Evolutionary conservation across 2,113 vertebrate genomes (phyloP), one percentile per base, ranked within the genome.

Genomic region (Alectura lathami): DNA sequence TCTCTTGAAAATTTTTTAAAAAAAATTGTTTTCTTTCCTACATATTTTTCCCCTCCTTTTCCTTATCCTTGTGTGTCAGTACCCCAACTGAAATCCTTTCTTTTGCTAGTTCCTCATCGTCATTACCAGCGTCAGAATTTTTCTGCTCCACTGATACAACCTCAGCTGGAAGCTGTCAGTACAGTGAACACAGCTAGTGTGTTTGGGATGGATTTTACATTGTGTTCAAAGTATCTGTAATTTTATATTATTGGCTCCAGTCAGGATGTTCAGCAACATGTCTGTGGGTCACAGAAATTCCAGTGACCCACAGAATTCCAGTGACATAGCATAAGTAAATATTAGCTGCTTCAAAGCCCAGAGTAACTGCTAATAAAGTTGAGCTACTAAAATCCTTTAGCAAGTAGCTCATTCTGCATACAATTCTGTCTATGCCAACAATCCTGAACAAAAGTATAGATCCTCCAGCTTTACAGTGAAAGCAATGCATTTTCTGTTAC

Each of bases 21-120:
- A 34, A 14, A 0, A 17, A 8, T 2, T 0, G 1, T 0, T 40
- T 43, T 36, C 20, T 69, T 18, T 1, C 9, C 5, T 47, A 13
- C 21, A 20, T 43, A 50, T 38, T 10, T 29, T 36, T 9, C 8
- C 2, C 3, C 8, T 9, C 6, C 38, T 11, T 69, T 79, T 7
- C 11, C 0, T 47, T 16, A 64, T 16, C 4, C 1, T 0, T 17
- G 18, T 48, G 6, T 16, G 30, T n/a, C 79, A 48, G 45, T 43
- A 80, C 23, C 27, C 32, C 56, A 14, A 13, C 30, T 38, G 38
- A 74, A 67, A 36, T 36, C 5, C 5, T 50, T 27, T 40, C 6
- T 66, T 36, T 67, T 63, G 6, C 6, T 57, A 24, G 6, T 68
- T 78, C 13, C 9, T 82, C 26, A 48, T n/a, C n/a, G 26, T 59